These are phyloP conservation scores for Orthosia gracilis DNA, from an alignment of 2,888 invertebrate genomes.

Conservation along the genomic window DNA sequence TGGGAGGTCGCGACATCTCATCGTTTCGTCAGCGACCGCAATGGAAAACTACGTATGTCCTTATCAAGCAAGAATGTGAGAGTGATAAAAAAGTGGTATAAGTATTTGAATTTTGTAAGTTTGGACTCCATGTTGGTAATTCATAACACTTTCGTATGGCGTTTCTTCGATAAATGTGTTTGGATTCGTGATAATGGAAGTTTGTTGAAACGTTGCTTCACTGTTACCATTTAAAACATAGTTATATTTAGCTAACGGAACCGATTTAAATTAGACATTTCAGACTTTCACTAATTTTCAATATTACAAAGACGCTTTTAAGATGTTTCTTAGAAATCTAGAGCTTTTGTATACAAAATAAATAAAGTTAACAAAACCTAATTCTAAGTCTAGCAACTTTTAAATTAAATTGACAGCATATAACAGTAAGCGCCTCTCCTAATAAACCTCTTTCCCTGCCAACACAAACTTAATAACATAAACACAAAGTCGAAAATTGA, in stretches of 20 bases:
- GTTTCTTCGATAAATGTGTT: slow-evolving; percentile 53
- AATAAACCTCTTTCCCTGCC: slow-evolving; percentile 8
- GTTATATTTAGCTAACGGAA: slow-evolving; percentile 17
- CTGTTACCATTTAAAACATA: slow-evolving; percentile 8
- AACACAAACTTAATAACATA: slow-evolving; percentile 40
- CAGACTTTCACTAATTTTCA: slow-evolving; percentile 13
- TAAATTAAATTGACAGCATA: slow-evolving; percentile 37
- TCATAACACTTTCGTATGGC: slow-evolving; percentile 36
- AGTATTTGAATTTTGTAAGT: slow-evolving; percentile 63
- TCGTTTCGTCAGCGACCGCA: slow-evolving; percentile 63
- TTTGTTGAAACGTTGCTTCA: slow-evolving; percentile 19
- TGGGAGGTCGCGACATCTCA: slow-evolving; percentile 76
- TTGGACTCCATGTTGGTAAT: slow-evolving; percentile 37
- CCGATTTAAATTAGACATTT: slow-evolving; percentile 26
- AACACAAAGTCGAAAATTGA: slow-evolving; percentile 46
- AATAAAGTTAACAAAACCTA: slow-evolving; percentile 32
- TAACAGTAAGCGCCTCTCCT: slow-evolving; percentile 31
- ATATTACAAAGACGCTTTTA: slow-evolving; percentile 16
- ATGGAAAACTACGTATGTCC: slow-evolving; percentile 65
- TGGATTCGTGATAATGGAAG: slow-evolving; percentile 44
- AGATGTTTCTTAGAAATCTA: slow-evolving; percentile 10
- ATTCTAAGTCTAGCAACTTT: slow-evolving; percentile 39
- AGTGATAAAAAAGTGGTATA: slow-evolving; percentile 60
- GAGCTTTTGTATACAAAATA: slow-evolving; percentile 21
- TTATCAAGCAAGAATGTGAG: slow-evolving; percentile 66